Evolutionary conservation across 2,113 vertebrate species (phyloP).

Genomic region (Progne subis): DNA sequence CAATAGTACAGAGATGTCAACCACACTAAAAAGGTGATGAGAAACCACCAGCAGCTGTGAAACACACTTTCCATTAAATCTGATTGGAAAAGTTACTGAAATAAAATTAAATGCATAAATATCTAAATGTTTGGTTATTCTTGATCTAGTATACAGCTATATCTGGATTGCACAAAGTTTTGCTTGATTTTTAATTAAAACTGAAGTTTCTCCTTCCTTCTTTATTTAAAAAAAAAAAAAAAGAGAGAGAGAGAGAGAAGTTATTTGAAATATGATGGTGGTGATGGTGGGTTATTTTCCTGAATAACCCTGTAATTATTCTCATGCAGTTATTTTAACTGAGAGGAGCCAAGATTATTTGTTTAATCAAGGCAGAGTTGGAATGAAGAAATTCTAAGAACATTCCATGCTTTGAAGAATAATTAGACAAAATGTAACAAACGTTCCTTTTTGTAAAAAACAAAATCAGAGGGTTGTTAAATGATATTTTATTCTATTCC

Average conservation of each 20-base stretch:
- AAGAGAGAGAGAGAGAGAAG: no score
- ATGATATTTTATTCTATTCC: not conserved
- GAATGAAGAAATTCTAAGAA: not conserved
- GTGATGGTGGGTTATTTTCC: not conserved
- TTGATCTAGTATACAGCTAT: not conserved
- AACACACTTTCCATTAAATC: not conserved
- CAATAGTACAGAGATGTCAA: fast-evolving
- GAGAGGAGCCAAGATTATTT: not conserved
- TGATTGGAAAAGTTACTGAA: not conserved
- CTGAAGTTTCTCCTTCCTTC: not conserved
- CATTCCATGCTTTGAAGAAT: not conserved
- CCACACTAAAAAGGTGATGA: not conserved
- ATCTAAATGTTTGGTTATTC: not conserved
- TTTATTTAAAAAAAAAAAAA: not conserved
- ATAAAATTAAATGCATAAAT: not conserved
- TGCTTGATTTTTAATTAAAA: not conserved
- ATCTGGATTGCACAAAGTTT: not conserved
- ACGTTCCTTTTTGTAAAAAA: not conserved
- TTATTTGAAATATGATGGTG: not conserved
- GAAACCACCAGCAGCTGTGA: not conserved
- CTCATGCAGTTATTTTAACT: not conserved
- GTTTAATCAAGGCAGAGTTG: not conserved
- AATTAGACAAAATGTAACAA: not conserved
- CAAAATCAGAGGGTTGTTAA: not conserved
- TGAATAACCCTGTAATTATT: not conserved